Evolutionary conservation across 2,797 vertebrate genomes (phyloP), one percentile per base, ranked within the genome.

Genomic region (Sebastiscus tertius): DNA sequence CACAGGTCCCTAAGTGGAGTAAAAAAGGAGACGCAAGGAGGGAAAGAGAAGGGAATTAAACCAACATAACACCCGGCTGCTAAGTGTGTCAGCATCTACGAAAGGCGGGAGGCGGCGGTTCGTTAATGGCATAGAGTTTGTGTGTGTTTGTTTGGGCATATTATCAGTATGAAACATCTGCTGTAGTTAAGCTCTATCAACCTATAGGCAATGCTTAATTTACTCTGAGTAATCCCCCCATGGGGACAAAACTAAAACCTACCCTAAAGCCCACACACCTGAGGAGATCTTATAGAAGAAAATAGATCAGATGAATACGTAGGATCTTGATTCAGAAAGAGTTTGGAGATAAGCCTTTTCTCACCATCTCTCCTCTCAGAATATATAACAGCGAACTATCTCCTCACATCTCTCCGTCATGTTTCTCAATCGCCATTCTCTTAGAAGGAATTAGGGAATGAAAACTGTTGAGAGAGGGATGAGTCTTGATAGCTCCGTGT

Each of bases 141-240:
- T 77, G 27, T 80, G 81, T 80, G 81, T 90, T 82, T 84, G 78
- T 81, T 85, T 85, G 58, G 2, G 52, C 77, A 67, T 79, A 56
- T 84, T 93, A 93, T 94, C 93, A 58, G 61, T 62, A 49, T 74
- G 60, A 91, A 93, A 91, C 92, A 94, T 94, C 89, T 73, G 84
- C 56, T 84, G 70, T 77, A 61, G 65, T 75, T 91, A 85, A 91
- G 92, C 88, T 89, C 79, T 33, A 46, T 59, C 75, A 87, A 91
- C 88, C 86, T 89, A 87, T 83, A 72, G 87, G 91, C 87, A 72
- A 71, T 67, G 39, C 22, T 66, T 73, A 24, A 87, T 89, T 89
- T 76, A 81, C 60, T 86, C 49, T 64, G 77, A 90, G 77, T 89
- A 62, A 80, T 74, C 65, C 80, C 79, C 88, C 81, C 27, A 29